These are phyloP conservation scores for Porites lutea DNA, from an alignment of 64 coral and sea anemone species.

Conservation along the genomic window DNA sequence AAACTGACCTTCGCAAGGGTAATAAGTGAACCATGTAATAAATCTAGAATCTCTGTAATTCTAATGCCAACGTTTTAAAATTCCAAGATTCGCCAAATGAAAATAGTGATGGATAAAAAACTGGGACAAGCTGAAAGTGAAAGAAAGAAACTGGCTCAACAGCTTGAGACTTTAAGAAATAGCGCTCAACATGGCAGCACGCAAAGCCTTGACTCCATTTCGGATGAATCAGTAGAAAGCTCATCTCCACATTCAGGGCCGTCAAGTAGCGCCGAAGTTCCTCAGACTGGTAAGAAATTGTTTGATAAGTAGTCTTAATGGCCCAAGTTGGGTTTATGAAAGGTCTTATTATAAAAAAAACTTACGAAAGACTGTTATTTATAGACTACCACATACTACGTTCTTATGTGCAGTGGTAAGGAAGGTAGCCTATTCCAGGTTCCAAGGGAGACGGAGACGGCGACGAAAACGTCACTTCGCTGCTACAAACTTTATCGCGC, in stretches of 20 bases:
- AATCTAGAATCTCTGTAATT: neutral
- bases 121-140: constrained; percentile 30
- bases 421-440: too few relatives aligned
- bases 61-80: neutral
- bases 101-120: constrained; percentile 58
- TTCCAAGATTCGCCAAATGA: constrained; percentile 71
- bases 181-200: constrained; percentile 7
- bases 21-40: neutral
- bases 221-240: constrained; percentile 6
- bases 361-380: too few relatives aligned
- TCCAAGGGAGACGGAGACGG: too few relatives aligned
- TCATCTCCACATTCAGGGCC: constrained; percentile 2
- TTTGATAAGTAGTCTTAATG: neutral
- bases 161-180: neutral
- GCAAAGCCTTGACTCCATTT: constrained; percentile 43
- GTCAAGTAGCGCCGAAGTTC: neutral
- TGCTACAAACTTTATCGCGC: too few relatives aligned
- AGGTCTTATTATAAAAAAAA: too few relatives aligned
- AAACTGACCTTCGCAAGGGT: too few relatives aligned
- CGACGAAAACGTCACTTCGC: too few relatives aligned
- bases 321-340: too few relatives aligned
- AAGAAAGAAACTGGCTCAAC: constrained; percentile 33
- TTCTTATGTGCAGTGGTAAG: too few relatives aligned
- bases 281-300: neutral
- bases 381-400: too few relatives aligned